These are phyloP conservation scores for Corythornis madagascariensis DNA, from an alignment of 2,113 vertebrate genomes.

Conservation along the genomic window DNA sequence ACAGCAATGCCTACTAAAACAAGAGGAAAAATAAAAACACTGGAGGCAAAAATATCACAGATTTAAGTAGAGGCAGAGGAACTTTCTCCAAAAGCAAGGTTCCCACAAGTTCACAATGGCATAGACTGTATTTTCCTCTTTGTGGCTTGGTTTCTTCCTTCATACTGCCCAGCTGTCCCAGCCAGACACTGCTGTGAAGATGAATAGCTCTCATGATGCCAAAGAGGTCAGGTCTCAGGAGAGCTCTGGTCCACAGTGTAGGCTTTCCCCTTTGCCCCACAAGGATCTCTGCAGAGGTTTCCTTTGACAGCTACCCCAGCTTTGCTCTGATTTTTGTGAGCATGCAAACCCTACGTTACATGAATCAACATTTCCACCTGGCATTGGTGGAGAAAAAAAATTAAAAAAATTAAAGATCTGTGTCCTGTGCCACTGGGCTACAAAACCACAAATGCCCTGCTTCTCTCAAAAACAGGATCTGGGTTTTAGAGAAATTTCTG, in stretches of 20 bases:
- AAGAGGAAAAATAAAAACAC: background rate
- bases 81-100: background rate
- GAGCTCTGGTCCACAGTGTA: background rate
- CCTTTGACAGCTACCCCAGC: background rate
- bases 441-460: background rate
- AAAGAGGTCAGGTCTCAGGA: background rate
- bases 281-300: background rate
- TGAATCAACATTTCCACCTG: background rate
- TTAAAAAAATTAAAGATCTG: background rate
- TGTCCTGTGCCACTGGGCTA: rapidly evolving
- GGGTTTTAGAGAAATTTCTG: background rate
- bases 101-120: background rate
- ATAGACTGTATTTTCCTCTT: background rate
- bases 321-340: background rate
- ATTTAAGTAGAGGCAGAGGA: background rate
- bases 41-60: background rate
- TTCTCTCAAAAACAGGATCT: background rate
- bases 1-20: background rate
- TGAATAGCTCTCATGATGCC: background rate
- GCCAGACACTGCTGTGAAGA: background rate
- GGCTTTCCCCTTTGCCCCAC: background rate
- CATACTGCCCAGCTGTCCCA: background rate
- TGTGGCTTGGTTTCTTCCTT: background rate
- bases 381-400: background rate
- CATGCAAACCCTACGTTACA: background rate